A percentile compares a stretch with the other conserved stretches of the same genome.
Evolutionary conservation across 2,113 vertebrate species (phyloP).

Genomic region (Raja brachyura): DNA sequence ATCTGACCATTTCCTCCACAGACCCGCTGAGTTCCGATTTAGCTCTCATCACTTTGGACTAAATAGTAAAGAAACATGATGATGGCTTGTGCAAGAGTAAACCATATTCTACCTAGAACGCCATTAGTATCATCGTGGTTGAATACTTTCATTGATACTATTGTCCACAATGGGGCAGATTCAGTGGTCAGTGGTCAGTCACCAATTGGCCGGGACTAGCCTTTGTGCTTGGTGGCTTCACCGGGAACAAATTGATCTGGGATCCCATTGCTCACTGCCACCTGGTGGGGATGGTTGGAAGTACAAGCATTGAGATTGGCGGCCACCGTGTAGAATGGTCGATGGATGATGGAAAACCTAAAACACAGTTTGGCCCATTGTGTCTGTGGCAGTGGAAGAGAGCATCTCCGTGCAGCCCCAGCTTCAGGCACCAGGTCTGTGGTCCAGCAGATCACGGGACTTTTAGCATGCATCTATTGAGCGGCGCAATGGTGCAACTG

Average conservation of each 20-base stretch:
- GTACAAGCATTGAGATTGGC: neutral
- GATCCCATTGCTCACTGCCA: slow-evolving; percentile 13
- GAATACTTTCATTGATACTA: neutral
- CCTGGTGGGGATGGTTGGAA: neutral
- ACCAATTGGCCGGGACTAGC: neutral
- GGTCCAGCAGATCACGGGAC: too few relatives aligned
- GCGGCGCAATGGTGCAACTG: too few relatives aligned
- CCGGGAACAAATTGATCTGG: neutral
- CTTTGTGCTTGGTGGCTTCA: neutral
- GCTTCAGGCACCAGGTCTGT: too few relatives aligned
- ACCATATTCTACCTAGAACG: neutral
- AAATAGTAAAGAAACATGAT: neutral
- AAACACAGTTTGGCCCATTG: too few relatives aligned
- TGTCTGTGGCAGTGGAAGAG: too few relatives aligned
- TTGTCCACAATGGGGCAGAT: neutral
- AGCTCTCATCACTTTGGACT: neutral
- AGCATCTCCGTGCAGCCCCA: too few relatives aligned
- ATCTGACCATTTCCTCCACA: too few relatives aligned
- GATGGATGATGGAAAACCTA: too few relatives aligned
- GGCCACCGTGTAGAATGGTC: neutral
- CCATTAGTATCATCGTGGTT: neutral
- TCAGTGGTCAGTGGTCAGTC: neutral
- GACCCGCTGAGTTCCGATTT: too few relatives aligned
- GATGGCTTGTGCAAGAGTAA: neutral
- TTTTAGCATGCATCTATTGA: too few relatives aligned